Percentiles rank a stretch among this genome's conserved stretches.
phyloP scores from a whole-genome alignment of 2,113 vertebrate species.

The Toxotes jaculatrix region DNA sequence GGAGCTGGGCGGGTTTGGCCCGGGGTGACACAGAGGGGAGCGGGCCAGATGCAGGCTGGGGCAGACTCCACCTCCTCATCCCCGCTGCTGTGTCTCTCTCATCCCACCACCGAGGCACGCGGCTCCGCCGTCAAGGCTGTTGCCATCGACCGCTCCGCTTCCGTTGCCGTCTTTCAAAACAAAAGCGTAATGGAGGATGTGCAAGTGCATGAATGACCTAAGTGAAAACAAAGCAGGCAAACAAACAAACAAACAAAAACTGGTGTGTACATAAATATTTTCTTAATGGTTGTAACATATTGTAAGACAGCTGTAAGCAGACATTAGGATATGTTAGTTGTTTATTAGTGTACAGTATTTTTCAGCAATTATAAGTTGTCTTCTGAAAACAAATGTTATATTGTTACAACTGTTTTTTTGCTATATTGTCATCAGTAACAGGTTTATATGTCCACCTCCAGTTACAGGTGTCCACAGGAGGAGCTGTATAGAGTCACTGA shows the following conservation, averaged over 20 bases:
- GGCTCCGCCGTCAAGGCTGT: not conserved
- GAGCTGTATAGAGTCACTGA: no score
- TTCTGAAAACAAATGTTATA: no score
- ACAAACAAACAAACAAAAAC: no score
- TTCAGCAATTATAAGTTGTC: no score
- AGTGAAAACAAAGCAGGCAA: not conserved
- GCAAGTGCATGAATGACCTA: not conserved
- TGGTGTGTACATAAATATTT: not conserved
- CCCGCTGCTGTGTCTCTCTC: slow-evolving; percentile 52
- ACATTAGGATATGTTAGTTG: not conserved
- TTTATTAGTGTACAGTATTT: no score
- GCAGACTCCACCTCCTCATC: slow-evolving; percentile 78
- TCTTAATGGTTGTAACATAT: not conserved
- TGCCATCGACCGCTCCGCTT: not conserved
- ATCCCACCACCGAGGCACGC: slow-evolving; percentile 57
- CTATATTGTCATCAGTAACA: no score
- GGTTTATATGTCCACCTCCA: no score
- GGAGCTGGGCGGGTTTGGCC: slow-evolving; percentile 78
- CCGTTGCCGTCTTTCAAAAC: slow-evolving; percentile 41
- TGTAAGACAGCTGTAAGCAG: not conserved
- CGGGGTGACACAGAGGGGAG: slow-evolving; percentile 78
- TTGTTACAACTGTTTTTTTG: no score
- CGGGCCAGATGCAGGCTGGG: slow-evolving; percentile 77
- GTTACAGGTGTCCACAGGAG: no score
- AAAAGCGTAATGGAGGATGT: not conserved